phyloP scores from a whole-genome alignment of 2,888 invertebrate genomes.

The Peribatodes rhomboidaria region DNA sequence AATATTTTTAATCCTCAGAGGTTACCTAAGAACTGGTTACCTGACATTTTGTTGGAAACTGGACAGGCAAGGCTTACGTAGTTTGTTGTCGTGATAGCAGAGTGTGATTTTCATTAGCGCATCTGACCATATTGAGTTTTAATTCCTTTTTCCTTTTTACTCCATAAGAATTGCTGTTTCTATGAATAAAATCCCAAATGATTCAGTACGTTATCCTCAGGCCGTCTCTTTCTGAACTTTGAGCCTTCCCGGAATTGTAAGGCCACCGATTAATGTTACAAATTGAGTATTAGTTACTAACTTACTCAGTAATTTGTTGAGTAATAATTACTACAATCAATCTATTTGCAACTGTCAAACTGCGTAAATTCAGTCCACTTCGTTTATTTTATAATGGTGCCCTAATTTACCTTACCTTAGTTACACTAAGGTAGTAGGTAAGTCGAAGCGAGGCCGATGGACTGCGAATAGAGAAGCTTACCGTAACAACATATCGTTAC shows the following conservation, averaged over 20 bases:
- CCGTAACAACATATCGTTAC: too few species aligned
- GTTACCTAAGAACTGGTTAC: constrained; percentile 13
- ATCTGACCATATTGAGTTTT: background rate
- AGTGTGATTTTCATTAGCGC: background rate
- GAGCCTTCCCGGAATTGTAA: constrained; percentile 59
- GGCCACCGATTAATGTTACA: constrained; percentile 50
- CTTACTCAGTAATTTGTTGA: too few species aligned
- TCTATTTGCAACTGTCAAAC: too few species aligned
- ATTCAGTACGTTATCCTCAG: constrained; percentile 58
- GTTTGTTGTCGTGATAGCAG: background rate
- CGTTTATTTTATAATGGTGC: too few species aligned
- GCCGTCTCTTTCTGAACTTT: constrained; percentile 53
- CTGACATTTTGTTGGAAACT: constrained; percentile 13
- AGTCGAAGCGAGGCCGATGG: too few species aligned
- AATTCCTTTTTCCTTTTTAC: background rate
- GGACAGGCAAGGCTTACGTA: background rate
- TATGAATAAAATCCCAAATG: constrained; percentile 29
- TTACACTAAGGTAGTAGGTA: too few species aligned
- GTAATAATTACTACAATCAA: too few species aligned
- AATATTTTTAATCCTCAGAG: constrained; percentile 5
- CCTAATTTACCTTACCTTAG: too few species aligned
- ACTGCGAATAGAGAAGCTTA: too few species aligned
- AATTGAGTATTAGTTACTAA: constrained; percentile 13
- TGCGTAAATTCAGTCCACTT: too few species aligned
- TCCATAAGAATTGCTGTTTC: background rate